phyloP scores from a whole-genome alignment of 2,888 invertebrate genomes.

The Petrophora chlorosata region DNA sequence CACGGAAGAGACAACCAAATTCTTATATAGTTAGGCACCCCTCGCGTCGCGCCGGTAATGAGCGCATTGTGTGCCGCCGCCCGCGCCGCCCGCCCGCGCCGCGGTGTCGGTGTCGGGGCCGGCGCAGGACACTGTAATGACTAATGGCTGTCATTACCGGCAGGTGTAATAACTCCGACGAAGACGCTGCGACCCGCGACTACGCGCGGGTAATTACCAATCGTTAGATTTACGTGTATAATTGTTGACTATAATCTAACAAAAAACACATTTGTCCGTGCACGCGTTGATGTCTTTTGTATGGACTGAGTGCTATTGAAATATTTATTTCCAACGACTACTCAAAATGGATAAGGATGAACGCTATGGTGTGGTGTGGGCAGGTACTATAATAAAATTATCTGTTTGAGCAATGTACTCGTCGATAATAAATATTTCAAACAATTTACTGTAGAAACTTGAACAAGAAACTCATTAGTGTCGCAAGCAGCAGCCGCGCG shows the following conservation, averaged over 20 bases:
- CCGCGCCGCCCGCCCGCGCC: too few relatives aligned
- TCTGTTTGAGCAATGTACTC: slow-evolving; percentile 6
- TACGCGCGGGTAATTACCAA: slow-evolving; percentile 8
- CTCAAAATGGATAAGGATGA: too few relatives aligned
- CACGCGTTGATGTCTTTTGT: slow-evolving; percentile 12
- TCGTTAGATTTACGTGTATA: slow-evolving; percentile 1
- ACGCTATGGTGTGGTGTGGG: too few relatives aligned
- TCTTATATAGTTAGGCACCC: too few relatives aligned
- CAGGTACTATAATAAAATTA: too few relatives aligned
- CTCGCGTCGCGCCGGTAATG: neutral
- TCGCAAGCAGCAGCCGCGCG: neutral
- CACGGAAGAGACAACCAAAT: too few relatives aligned
- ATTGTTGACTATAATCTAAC: too few relatives aligned
- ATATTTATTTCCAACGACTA: too few relatives aligned
- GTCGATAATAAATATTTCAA: slow-evolving; percentile 2
- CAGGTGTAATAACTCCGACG: neutral
- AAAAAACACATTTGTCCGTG: neutral
- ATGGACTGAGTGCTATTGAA: too few relatives aligned
- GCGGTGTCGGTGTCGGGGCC: too few relatives aligned
- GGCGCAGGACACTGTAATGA: slow-evolving; percentile 6
- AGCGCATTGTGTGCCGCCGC: slow-evolving; percentile 1
- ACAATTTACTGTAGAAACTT: slow-evolving; percentile 4
- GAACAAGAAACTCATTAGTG: slow-evolving; percentile 15
- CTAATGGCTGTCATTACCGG: slow-evolving; percentile 10
- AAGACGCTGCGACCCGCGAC: neutral